phyloP scores from a whole-genome alignment of 2,113 vertebrate species.

The Arizona elegans region DNA sequence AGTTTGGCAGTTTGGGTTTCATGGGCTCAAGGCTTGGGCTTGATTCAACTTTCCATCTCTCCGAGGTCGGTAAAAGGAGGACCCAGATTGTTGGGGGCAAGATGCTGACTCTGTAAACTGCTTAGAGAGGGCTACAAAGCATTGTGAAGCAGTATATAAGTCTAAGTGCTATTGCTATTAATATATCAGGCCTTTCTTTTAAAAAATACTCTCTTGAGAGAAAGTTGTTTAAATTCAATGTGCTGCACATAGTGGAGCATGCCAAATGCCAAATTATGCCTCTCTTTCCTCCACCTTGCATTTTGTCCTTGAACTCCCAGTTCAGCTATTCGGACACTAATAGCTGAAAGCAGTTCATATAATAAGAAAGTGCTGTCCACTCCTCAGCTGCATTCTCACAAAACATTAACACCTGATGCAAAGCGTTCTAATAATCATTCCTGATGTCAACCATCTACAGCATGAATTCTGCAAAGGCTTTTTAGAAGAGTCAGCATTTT shows the following conservation, averaged over 20 bases:
- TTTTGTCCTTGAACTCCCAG: neutral
- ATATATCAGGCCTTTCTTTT: neutral
- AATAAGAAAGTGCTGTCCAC: neutral
- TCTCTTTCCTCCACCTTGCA: neutral
- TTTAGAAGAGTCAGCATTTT: neutral
- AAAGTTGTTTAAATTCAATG: neutral
- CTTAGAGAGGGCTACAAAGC: too few species aligned
- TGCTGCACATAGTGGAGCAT: neutral
- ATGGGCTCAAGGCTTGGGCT: too few species aligned
- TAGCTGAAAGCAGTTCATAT: neutral
- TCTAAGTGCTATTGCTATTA: too few species aligned
- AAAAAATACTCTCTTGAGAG: neutral
- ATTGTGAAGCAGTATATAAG: too few species aligned
- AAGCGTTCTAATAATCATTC: neutral
- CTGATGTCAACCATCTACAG: neutral
- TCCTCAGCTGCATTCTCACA: neutral
- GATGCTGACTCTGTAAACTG: too few species aligned
- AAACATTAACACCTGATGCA: neutral
- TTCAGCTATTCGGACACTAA: neutral
- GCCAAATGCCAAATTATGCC: neutral
- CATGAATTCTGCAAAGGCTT: neutral
- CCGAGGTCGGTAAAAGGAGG: too few species aligned
- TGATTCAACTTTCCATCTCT: too few species aligned
- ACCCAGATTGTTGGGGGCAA: too few species aligned
- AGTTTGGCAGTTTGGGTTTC: too few species aligned